phyloP scores from a whole-genome alignment of 92 coral and sea anemone genomes.

The Bergia puertoricense region DNA sequence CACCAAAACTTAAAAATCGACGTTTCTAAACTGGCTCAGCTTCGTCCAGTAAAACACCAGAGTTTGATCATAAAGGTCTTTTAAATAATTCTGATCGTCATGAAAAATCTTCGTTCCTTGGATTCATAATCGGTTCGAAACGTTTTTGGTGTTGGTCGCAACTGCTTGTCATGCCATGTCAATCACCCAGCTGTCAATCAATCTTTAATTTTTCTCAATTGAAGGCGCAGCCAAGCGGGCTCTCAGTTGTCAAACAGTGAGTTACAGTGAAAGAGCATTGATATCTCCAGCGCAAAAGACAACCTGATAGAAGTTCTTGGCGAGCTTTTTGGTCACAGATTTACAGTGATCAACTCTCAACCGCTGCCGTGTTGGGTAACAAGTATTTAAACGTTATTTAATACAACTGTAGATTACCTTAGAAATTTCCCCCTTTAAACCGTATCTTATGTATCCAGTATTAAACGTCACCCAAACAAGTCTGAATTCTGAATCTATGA shows the following conservation, averaged over 20 bases:
- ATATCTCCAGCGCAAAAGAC: not conserved
- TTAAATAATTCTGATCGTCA: constrained; percentile 16
- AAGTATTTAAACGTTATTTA: too few species aligned
- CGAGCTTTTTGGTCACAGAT: not conserved
- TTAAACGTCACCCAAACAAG: too few species aligned
- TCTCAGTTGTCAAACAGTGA: not conserved
- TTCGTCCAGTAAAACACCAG: not conserved
- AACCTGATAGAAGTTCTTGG: too few species aligned
- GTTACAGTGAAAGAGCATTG: not conserved
- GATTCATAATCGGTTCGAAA: constrained; percentile 30
- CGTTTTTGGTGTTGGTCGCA: constrained; percentile 26
- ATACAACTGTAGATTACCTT: too few species aligned
- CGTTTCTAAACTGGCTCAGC: not conserved
- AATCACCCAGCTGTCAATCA: constrained; percentile 36
- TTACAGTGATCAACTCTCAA: not conserved
- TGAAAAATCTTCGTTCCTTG: constrained; percentile 16
- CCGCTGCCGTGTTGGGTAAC: not conserved
- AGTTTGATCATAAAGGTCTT: not conserved
- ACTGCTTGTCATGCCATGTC: constrained; percentile 26
- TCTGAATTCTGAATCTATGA: too few species aligned
- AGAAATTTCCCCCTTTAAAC: too few species aligned
- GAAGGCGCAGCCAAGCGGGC: constrained; percentile 13
- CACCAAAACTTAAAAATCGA: not conserved
- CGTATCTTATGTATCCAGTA: too few species aligned
- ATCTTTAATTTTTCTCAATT: not conserved